Percentiles rank a stretch among this genome's conserved stretches.
These are phyloP conservation scores for Acarapis woodi DNA, from an alignment of 1,140 invertebrate species.

Conservation along the genomic window DNA sequence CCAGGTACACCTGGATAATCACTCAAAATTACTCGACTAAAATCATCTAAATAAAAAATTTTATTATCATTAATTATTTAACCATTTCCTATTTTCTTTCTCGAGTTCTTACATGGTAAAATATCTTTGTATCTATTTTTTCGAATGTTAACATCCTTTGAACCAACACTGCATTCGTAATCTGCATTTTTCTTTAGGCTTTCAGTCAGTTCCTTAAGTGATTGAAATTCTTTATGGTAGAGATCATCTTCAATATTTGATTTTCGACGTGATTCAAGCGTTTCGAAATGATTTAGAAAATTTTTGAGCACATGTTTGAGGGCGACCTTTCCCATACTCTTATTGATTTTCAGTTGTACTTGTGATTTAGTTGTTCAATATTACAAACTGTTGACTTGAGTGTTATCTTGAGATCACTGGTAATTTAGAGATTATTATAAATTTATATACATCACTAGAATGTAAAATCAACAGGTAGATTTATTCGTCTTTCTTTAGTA, in stretches of 20 bases:
- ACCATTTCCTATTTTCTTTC: too few relatives aligned
- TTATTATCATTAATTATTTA: too few relatives aligned
- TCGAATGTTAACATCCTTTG: slow-evolving; percentile 28
- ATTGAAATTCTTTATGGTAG: slow-evolving; percentile 15
- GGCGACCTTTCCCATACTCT: slow-evolving; percentile 16
- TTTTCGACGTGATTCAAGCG: slow-evolving; percentile 17
- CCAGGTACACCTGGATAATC: slow-evolving; percentile 26
- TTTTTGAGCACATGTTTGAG: slow-evolving; percentile 21
- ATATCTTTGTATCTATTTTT: slow-evolving; percentile 43
- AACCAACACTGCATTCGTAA: slow-evolving; percentile 26
- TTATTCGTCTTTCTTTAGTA: too few relatives aligned
- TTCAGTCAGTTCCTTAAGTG: slow-evolving; percentile 23
- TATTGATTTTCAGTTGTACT: slow-evolving; percentile 4
- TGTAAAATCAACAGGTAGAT: too few relatives aligned
- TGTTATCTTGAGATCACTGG: too few relatives aligned
- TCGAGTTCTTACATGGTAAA: slow-evolving; percentile 33
- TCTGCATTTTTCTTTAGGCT: slow-evolving; percentile 18
- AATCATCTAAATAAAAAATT: slow-evolving; percentile 31
- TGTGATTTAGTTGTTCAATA: background rate
- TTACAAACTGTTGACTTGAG: background rate
- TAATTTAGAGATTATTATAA: too few relatives aligned
- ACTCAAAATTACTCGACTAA: slow-evolving; percentile 26
- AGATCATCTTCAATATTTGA: slow-evolving; percentile 4
- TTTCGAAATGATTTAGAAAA: slow-evolving; percentile 24
- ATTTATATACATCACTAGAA: too few relatives aligned